These are phyloP conservation scores for human (Homo sapiens) DNA, from an alignment of 2,113 vertebrate genomes.

Conservation along the genomic window GRCh38 chr14:74489501-74490000, in stretches of 20 bases:
- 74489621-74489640: neutral
- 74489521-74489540: neutral
- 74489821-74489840: neutral
- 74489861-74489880: neutral
- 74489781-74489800: neutral
- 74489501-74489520: neutral
- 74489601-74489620: neutral
- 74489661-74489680: neutral
- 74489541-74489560: too few relatives aligned
- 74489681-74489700: neutral
- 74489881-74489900: neutral
- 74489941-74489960: neutral
- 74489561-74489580: neutral
- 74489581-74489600: slow-evolving; percentile 8
- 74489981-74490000: neutral
- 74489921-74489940: neutral
- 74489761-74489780: neutral
- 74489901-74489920: neutral
- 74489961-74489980: neutral
- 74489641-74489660: neutral
- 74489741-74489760: neutral
- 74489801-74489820: neutral
- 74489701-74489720: neutral
- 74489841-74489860: neutral
- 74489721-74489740: neutral